These are phyloP conservation scores for Smithornis capensis DNA, from an alignment of 2,113 vertebrate genomes.

Conservation along the genomic window DNA sequence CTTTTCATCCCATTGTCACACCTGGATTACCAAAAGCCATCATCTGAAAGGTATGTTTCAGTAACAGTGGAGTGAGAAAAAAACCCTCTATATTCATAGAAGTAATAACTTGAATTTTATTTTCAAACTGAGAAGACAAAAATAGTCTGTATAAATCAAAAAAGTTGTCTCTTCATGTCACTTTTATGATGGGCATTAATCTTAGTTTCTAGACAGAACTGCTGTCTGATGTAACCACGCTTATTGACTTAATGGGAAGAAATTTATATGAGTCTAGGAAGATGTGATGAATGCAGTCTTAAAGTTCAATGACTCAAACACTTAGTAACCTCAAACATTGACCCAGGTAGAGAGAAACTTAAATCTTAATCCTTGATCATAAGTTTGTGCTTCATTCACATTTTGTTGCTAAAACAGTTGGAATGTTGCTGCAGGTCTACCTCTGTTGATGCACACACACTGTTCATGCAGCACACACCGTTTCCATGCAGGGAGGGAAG, in stretches of 20 bases:
- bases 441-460: rapidly evolving
- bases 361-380: constrained; percentile 49
- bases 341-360: constrained; percentile 57
- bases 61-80: not conserved
- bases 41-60: not conserved
- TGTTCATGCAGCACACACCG: rapidly evolving
- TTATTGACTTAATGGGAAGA: constrained; percentile 72
- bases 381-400: constrained; percentile 21
- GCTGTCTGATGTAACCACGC: constrained; percentile 64
- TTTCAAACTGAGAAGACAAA: constrained; percentile 48
- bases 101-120: constrained; percentile 30
- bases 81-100: not conserved
- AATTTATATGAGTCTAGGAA: constrained; percentile 66
- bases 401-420: not conserved
- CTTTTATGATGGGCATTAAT: constrained; percentile 69
- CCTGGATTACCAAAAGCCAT: not conserved
- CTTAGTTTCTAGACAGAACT: constrained; percentile 48
- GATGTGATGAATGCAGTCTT: constrained; percentile 70
- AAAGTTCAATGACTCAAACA: constrained; percentile 69
- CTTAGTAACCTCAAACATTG: constrained; percentile 56
- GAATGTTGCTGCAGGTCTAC: not conserved
- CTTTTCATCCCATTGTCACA: not conserved
- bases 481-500: rapidly evolving
- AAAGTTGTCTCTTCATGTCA: constrained; percentile 53
- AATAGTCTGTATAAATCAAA: constrained; percentile 52